These are phyloP conservation scores for Bimastos eiseni DNA, from an alignment of 2,888 invertebrate species.

Conservation along the genomic window DNA sequence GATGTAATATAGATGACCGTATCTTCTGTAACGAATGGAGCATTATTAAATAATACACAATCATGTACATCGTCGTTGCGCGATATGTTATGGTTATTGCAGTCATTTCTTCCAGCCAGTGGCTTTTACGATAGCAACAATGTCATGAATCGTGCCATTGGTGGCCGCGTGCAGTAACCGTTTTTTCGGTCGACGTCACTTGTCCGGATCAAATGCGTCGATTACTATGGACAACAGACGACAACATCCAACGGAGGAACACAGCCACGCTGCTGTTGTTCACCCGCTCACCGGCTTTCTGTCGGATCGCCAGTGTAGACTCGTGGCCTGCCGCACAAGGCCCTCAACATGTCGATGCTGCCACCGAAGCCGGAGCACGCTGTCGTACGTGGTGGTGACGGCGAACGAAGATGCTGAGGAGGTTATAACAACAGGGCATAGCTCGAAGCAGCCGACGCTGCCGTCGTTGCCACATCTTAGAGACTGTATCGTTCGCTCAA, in stretches of 20 bases:
- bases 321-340: background rate
- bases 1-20: background rate
- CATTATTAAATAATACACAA: background rate
- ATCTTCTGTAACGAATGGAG: background rate
- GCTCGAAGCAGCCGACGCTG: background rate
- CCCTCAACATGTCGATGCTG: background rate
- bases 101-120: background rate
- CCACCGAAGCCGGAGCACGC: background rate
- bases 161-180: background rate
- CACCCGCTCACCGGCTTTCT: too few relatives aligned
- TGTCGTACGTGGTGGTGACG: background rate
- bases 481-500: background rate
- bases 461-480: background rate
- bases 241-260: background rate
- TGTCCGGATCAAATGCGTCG: conserved; percentile 6
- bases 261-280: background rate
- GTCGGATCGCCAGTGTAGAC: background rate
- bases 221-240: background rate
- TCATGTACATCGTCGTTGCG: too few relatives aligned
- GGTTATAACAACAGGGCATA: background rate
- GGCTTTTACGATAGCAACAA: background rate
- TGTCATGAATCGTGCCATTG: background rate
- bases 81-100: too few relatives aligned
- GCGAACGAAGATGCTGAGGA: background rate
- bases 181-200: background rate